phyloP scores from a whole-genome alignment of 1,140 invertebrate genomes.

The Chelonus insularis region DNA sequence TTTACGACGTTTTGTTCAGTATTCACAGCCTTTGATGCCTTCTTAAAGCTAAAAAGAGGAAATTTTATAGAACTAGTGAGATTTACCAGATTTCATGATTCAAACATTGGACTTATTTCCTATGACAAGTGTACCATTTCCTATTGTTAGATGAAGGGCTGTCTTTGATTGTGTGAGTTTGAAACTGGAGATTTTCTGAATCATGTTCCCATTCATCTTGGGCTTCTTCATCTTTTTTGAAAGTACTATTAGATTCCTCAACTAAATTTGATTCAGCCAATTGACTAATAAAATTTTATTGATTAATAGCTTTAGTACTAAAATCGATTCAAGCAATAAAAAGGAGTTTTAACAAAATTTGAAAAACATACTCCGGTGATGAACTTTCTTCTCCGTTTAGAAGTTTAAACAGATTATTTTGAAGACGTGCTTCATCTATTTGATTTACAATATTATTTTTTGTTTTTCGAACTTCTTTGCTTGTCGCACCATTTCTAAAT shows the following conservation, averaged over 20 bases:
- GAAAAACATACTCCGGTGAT: conserved; percentile 24
- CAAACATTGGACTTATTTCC: background rate
- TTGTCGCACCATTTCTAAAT: conserved; percentile 33
- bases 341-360: no score
- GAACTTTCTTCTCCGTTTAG: conserved; percentile 30
- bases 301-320: no score
- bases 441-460: conserved; percentile 13
- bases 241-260: background rate
- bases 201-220: background rate
- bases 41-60: background rate
- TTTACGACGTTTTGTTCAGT: background rate
- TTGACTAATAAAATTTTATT: no score
- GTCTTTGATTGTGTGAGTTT: background rate
- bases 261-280: no score
- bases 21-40: background rate
- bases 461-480: conserved; percentile 28
- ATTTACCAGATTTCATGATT: background rate
- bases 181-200: background rate
- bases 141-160: background rate
- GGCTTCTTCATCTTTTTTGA: background rate
- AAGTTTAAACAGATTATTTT: conserved; percentile 28
- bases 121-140: background rate
- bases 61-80: background rate
- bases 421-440: conserved; percentile 26
- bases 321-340: no score